A percentile compares a stretch with the other conserved stretches of the same genome.
Evolutionary conservation across 2,797 vertebrate species (phyloP).

Genomic region (Cuculus canorus): DNA sequence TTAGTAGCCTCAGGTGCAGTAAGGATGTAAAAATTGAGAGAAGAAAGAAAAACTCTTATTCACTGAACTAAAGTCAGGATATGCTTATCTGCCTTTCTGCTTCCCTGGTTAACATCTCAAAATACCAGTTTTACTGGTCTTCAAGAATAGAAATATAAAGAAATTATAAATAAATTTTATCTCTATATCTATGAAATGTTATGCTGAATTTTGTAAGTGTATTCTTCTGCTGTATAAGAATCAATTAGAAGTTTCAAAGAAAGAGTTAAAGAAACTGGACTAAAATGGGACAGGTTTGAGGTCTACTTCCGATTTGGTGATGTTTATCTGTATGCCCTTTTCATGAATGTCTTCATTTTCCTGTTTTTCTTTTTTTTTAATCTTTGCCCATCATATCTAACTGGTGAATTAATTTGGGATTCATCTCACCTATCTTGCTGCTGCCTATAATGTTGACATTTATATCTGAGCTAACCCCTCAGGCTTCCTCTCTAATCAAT

Average conservation of each 20-base stretch:
- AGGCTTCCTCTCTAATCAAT: slow-evolving; percentile 66
- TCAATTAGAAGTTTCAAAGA: not conserved
- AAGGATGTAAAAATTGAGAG: not conserved
- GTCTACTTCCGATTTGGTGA: not conserved
- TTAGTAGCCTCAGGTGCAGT: not conserved
- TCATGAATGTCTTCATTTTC: not conserved
- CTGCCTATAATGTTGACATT: slow-evolving; percentile 43
- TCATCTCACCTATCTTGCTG: slow-evolving; percentile 37
- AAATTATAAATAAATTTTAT: not conserved
- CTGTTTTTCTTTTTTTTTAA: not conserved
- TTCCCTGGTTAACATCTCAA: not conserved
- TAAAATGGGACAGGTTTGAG: not conserved
- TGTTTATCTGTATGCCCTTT: not conserved
- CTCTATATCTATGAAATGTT: not conserved
- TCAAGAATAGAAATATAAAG: not conserved
- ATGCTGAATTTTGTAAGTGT: not conserved
- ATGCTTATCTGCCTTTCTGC: not conserved
- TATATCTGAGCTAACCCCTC: slow-evolving; percentile 47
- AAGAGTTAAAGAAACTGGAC: not conserved
- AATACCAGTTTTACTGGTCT: not conserved
- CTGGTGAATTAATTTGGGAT: slow-evolving; percentile 29
- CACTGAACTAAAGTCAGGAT: not conserved
- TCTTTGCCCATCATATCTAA: not conserved
- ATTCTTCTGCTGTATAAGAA: not conserved
- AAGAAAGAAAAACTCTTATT: not conserved